Evolutionary conservation across 1,140 invertebrate genomes (phyloP), one percentile per base, ranked within the genome.

Genomic region (Drosophila orena): DNA sequence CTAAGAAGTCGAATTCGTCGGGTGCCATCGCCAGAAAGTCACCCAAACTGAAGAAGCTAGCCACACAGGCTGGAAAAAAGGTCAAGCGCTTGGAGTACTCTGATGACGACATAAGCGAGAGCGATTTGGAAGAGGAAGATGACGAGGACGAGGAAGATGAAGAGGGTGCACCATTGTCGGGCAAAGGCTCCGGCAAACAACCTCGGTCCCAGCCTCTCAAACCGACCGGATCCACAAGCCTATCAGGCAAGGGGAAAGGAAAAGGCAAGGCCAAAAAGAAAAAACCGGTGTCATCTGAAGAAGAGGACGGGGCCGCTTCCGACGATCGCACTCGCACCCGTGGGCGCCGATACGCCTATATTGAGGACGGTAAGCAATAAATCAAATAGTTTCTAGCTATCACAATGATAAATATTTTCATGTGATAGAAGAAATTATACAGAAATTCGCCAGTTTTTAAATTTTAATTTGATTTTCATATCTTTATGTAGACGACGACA

Each of bases 341-440:
- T 49, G 95, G 95, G 2, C 94, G 95, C 30, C 95, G 95, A 80
- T 95, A 96, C 44, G 96, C 95, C 77, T 96, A 96, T 83, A 93
- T 95, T 38, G 95, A 96, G 10, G 81, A 92, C 42, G 92, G 91
- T 58, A 17, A 68, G 64, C 64, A 7, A n/a, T 54, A 15, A 15
- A 12, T 15, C 0, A 1, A 15, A 15, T 40, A 40, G 0, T 14
- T 8, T 15, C 27, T 12, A 8, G 15, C 1, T 10, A 30, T 30
- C 30, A 30, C 8, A 8, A 0, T 8, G 30, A 30, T 10, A 30
- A 30, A 10, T 2, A 34, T 14, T 38, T 38, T 38, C 14, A 14
- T 3, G 14, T 4, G 3, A 38, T 4, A 14, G 14, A 14, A 38
- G 12, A 14, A 14, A 38, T 38, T 14, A 12, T 38, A 38, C 3